A percentile compares a stretch with the other conserved stretches of the same genome.
These are phyloP conservation scores for Matsumyia berberina DNA, from an alignment of 2,888 invertebrate genomes.

Conservation along the genomic window DNA sequence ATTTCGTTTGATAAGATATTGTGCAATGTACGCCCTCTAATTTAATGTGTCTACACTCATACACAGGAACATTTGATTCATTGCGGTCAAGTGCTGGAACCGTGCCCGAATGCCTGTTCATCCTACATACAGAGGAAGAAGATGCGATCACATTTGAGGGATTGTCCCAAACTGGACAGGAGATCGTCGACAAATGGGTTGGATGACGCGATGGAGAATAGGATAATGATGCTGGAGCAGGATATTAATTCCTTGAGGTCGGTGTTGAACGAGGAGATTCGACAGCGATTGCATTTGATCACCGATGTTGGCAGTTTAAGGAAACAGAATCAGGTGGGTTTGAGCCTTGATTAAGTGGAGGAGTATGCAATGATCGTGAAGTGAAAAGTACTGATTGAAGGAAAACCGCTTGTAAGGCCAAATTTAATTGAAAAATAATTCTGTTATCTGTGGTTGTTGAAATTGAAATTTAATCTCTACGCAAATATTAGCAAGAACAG, in stretches of 20 bases:
- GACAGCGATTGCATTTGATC: conserved; percentile 83
- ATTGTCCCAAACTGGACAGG: conserved; percentile 82
- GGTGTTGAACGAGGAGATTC: conserved; percentile 84
- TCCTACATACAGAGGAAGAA: conserved; percentile 89
- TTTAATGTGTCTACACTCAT: conserved; percentile 12
- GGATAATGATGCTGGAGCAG: conserved; percentile 81
- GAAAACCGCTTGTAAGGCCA: not conserved
- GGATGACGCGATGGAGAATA: conserved; percentile 79
- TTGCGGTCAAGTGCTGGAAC: conserved; percentile 90
- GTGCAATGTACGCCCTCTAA: conserved; percentile 64
- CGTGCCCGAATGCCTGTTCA: conserved; percentile 89
- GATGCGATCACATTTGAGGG: conserved; percentile 86
- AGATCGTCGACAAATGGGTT: conserved; percentile 65
- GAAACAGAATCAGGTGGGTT: conserved; percentile 82
- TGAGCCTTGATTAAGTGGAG: not conserved
- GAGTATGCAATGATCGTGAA: no score
- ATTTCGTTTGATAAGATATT: conserved; percentile 42
- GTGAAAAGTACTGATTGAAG: not conserved
- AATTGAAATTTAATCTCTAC: conserved; percentile 20
- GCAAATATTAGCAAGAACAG: conserved; percentile 44
- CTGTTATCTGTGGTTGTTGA: conserved; percentile 10
- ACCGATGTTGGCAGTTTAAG: conserved; percentile 83
- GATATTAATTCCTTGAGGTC: conserved; percentile 80
- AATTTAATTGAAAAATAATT: conserved; percentile 10
- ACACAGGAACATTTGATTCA: conserved; percentile 88